Percentiles rank a stretch among this genome's conserved stretches.
These are phyloP conservation scores for Mythimna loreyi DNA, from an alignment of 2,888 invertebrate species.

Conservation along the genomic window DNA sequence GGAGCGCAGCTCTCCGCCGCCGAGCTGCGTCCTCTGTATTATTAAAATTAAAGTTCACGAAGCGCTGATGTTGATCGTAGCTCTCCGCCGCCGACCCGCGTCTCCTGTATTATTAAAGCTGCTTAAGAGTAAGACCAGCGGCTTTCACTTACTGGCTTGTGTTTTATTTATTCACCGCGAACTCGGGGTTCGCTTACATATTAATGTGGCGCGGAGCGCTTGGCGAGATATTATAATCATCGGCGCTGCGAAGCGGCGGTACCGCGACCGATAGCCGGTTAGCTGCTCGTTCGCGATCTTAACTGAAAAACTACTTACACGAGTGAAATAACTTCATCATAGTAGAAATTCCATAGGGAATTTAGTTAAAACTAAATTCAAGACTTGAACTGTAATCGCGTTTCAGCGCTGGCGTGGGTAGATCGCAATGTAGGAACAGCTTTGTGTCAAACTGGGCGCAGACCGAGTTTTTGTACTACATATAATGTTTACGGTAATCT, in stretches of 20 bases:
- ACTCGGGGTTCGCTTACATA: slow-evolving; percentile 55
- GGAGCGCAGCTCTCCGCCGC: too few relatives aligned
- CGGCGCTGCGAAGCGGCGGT: slow-evolving; percentile 9
- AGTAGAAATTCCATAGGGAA: neutral
- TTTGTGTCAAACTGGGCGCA: slow-evolving; percentile 4
- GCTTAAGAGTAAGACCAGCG: slow-evolving; percentile 65
- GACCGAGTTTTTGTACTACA: slow-evolving; percentile 15
- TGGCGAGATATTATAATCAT: slow-evolving; percentile 49
- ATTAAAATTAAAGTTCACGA: slow-evolving; percentile 34
- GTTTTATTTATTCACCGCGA: slow-evolving; percentile 66
- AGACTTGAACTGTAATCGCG: neutral
- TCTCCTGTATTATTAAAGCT: slow-evolving; percentile 62
- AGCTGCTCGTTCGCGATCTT: neutral
- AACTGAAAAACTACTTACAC: neutral
- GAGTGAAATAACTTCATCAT: neutral
- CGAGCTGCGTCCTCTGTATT: too few relatives aligned
- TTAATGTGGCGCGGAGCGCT: slow-evolving; percentile 55
- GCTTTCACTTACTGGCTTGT: slow-evolving; percentile 69
- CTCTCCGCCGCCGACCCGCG: slow-evolving; percentile 23
- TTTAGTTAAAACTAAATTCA: slow-evolving; percentile 8
- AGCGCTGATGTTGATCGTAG: slow-evolving; percentile 19
- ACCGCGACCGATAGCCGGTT: neutral
- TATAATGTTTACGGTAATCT: slow-evolving; percentile 44
- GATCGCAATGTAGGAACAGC: neutral
- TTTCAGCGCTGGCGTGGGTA: neutral